Evolutionary conservation across 2,888 invertebrate species (phyloP).

Genomic region (Crocallis elinguaria): DNA sequence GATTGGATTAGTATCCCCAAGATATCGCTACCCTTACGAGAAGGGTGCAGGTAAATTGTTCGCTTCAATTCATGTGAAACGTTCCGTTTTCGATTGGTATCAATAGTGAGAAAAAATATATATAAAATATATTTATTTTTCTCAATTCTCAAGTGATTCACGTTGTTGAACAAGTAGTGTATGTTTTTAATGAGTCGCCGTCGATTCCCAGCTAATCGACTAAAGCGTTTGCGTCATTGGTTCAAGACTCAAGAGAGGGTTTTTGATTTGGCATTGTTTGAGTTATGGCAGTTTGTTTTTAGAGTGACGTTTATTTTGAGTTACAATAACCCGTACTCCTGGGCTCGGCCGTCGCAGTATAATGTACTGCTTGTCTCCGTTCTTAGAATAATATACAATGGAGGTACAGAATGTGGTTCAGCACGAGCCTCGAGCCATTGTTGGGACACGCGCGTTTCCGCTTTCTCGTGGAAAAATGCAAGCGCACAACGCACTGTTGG

Average conservation of each 20-base stretch:
- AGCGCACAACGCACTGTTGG: constrained; percentile 74
- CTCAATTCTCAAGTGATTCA: not conserved
- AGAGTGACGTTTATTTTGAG: constrained; percentile 27
- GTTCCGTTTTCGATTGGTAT: constrained; percentile 4
- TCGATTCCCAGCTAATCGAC: constrained; percentile 2
- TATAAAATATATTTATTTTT: not conserved
- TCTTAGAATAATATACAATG: constrained; percentile 76
- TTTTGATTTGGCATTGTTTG: constrained; percentile 29
- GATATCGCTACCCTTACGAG: constrained; percentile 45
- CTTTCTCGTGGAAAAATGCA: constrained; percentile 84
- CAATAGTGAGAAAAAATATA: not conserved
- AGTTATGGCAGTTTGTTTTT: constrained; percentile 24
- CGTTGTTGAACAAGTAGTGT: not conserved
- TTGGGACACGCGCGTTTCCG: constrained; percentile 80
- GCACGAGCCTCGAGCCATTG: constrained; percentile 74
- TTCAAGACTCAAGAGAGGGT: constrained; percentile 1
- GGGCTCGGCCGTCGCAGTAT: constrained; percentile 22
- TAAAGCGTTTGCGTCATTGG: constrained; percentile 17
- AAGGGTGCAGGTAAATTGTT: constrained; percentile 45
- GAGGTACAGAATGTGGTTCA: constrained; percentile 69
- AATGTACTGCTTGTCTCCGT: constrained; percentile 53
- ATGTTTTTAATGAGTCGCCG: constrained; percentile 7
- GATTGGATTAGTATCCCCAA: constrained; percentile 72
- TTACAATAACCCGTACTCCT: constrained; percentile 20
- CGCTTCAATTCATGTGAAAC: constrained; percentile 22